These are phyloP conservation scores for Melitaea athalia DNA, from an alignment of 2,888 invertebrate species.

Conservation along the genomic window DNA sequence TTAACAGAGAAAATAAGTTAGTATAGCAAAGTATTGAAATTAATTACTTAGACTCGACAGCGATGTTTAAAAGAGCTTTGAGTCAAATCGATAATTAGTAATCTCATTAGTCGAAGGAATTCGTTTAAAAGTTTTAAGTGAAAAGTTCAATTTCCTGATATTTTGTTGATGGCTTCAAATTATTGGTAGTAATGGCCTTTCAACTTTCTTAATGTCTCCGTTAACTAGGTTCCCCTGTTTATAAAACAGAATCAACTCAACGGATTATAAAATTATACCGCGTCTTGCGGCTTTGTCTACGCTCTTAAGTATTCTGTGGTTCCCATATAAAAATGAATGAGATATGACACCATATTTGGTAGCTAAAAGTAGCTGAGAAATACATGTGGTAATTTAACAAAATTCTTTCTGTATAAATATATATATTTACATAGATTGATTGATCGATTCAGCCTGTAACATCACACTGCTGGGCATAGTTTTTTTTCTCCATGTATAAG, in stretches of 20 bases:
- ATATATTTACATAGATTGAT: too few species aligned
- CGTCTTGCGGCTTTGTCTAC: too few species aligned
- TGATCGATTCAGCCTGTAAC: too few species aligned
- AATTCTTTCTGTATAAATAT: too few species aligned
- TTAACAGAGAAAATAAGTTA: constrained; percentile 47
- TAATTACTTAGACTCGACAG: constrained; percentile 46
- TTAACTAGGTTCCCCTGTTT: neutral
- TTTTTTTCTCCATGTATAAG: too few species aligned
- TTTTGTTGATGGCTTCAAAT: constrained; percentile 35
- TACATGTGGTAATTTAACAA: too few species aligned
- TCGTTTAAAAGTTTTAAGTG: constrained; percentile 45
- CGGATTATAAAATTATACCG: neutral
- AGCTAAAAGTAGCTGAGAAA: too few species aligned
- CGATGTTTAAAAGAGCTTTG: constrained; percentile 42
- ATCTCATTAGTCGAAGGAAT: constrained; percentile 46
- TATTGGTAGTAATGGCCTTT: constrained; percentile 42
- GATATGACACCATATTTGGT: too few species aligned
- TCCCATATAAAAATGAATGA: too few species aligned
- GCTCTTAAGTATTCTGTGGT: too few species aligned
- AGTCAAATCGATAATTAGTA: constrained; percentile 48
- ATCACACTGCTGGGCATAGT: too few species aligned
- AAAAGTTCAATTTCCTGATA: constrained; percentile 44
- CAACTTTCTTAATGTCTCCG: constrained; percentile 35
- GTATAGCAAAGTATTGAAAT: constrained; percentile 44
- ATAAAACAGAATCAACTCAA: neutral